These are phyloP conservation scores for Elmis aenea DNA, from an alignment of 2,888 invertebrate genomes.

Conservation along the genomic window DNA sequence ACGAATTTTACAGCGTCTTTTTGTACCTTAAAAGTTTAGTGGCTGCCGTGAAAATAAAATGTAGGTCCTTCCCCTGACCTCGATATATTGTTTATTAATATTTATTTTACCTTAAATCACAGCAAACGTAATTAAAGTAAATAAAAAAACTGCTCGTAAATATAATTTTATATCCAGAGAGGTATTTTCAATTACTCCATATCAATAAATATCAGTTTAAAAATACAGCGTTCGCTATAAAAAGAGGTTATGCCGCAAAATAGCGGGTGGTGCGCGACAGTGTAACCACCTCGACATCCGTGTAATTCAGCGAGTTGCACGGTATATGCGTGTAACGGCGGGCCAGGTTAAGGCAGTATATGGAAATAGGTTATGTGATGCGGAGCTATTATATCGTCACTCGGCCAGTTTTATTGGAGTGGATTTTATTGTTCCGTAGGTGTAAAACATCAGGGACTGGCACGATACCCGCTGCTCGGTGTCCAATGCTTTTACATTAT, in stretches of 20 bases:
- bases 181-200: constrained; percentile 27
- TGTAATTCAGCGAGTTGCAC: constrained; percentile 5
- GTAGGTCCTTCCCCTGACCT: too few relatives aligned
- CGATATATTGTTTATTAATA: too few relatives aligned
- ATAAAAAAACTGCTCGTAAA: constrained; percentile 17
- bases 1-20: too few relatives aligned
- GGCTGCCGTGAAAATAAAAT: too few relatives aligned
- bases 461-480: constrained; percentile 32
- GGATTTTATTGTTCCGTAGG: constrained; percentile 42
- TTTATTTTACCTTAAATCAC: too few relatives aligned
- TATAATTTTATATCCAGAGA: constrained; percentile 23
- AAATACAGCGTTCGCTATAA: constrained; percentile 14
- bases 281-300: constrained; percentile 10
- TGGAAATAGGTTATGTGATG: constrained; percentile 21
- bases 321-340: constrained; percentile 5
- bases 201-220: constrained; percentile 25
- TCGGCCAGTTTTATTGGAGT: constrained; percentile 37
- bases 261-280: constrained; percentile 23
- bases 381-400: constrained; percentile 32
- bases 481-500: constrained; percentile 19
- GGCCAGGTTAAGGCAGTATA: constrained; percentile 12
- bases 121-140: too few relatives aligned
- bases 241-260: constrained; percentile 15
- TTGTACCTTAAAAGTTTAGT: too few relatives aligned
- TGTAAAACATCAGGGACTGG: constrained; percentile 38